Conservation (phyloP, 2,113 vertebrate genomes). For the Henicopernis longicauda region DNA sequence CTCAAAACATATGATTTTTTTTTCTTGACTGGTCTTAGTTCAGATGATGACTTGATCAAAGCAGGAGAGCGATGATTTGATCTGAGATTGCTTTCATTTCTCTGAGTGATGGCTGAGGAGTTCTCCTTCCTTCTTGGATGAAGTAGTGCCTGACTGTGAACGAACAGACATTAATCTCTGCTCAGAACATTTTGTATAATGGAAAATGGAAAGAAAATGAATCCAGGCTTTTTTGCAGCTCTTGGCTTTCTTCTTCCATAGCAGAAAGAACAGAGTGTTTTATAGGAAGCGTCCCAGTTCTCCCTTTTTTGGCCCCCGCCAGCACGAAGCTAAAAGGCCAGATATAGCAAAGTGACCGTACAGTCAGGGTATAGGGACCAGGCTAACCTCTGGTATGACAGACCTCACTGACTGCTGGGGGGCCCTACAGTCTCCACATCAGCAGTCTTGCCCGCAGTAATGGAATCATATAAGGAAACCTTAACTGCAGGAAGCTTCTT, state of each 20-base stretch:
- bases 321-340: neutral
- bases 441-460: neutral
- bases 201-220: neutral
- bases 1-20: neutral
- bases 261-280: neutral
- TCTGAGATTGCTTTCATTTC: constrained; percentile 9
- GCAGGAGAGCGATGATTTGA: neutral
- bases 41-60: neutral
- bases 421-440: neutral
- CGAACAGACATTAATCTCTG: constrained; percentile 15
- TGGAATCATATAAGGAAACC: neutral
- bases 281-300: neutral
- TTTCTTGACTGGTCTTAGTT: neutral
- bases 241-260: neutral
- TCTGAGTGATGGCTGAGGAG: neutral
- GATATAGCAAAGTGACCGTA: neutral
- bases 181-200: neutral
- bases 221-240: neutral
- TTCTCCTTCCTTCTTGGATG: neutral
- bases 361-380: neutral
- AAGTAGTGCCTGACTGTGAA: neutral
- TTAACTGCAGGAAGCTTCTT: neutral
- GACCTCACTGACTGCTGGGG: neutral
- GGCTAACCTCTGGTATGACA: neutral
- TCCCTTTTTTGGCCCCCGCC: neutral